These are phyloP conservation scores for Anhinga rufa DNA, from an alignment of 2,113 vertebrate genomes.

Conservation along the genomic window DNA sequence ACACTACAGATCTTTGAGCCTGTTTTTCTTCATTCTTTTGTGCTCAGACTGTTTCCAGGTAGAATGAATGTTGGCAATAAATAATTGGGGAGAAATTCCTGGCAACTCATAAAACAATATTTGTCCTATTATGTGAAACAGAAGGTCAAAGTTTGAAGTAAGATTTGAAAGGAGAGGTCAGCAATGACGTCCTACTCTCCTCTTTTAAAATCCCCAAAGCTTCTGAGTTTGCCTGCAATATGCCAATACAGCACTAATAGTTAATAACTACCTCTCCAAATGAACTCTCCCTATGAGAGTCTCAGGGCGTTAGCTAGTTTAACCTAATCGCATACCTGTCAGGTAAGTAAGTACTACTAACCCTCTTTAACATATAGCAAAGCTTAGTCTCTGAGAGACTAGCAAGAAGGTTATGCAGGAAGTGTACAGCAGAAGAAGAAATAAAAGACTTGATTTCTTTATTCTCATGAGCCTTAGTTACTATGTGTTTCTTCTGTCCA, in stretches of 20 bases:
- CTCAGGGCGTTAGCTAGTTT: conserved; percentile 4
- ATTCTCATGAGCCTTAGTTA: background rate
- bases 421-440: background rate
- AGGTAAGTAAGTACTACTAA: conserved; percentile 5
- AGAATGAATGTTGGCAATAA: conserved; percentile 13
- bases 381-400: conserved; percentile 6
- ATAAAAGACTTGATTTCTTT: background rate
- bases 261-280: conserved; percentile 15
- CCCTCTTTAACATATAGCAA: conserved; percentile 1
- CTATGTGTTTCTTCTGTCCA: background rate
- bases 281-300: background rate
- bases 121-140: conserved; percentile 24
- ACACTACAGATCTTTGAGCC: background rate
- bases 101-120: conserved; percentile 50
- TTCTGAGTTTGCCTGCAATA: background rate
- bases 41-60: background rate
- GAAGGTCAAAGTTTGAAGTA: conserved; percentile 9
- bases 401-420: conserved; percentile 17
- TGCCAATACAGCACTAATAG: background rate
- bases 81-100: conserved; percentile 43
- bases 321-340: conserved; percentile 36
- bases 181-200: conserved; percentile 14
- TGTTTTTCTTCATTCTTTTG: conserved; percentile 24
- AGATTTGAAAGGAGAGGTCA: conserved; percentile 44
- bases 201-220: conserved; percentile 34